Percentiles rank a stretch among this genome's conserved stretches.
phyloP scores from a whole-genome alignment of 2,888 invertebrate species.

The Cistogaster globosa region DNA sequence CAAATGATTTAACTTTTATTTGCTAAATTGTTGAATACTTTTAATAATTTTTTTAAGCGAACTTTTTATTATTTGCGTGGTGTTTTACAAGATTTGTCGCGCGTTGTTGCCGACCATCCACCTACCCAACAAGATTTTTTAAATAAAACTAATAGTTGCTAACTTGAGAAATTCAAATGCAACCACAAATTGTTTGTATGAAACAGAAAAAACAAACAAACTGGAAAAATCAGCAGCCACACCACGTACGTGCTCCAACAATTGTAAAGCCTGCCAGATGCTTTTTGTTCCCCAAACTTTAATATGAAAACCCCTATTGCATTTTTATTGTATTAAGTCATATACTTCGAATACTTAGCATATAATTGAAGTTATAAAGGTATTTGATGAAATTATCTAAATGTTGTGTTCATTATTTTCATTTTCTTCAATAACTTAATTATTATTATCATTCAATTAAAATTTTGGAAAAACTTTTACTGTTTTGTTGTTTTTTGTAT shows the following conservation, averaged over 20 bases:
- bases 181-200: conserved; percentile 51
- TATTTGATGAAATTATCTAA: no score
- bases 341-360: no score
- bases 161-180: conserved; percentile 66
- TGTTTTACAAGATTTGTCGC: conserved; percentile 23
- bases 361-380: no score
- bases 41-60: conserved; percentile 26
- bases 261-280: conserved; percentile 3
- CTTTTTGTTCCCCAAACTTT: neutral
- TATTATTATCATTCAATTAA: no score
- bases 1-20: conserved; percentile 26
- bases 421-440: no score
- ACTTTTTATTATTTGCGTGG: conserved; percentile 15
- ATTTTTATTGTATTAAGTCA: no score
- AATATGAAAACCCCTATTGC: no score
- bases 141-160: conserved; percentile 71
- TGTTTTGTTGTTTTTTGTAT: no score
- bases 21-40: conserved; percentile 10
- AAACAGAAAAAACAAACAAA: conserved; percentile 28
- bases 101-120: conserved; percentile 58
- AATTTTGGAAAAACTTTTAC: no score
- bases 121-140: conserved; percentile 70
- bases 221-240: conserved; percentile 48
- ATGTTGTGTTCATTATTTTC: no score
- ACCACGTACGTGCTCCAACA: conserved; percentile 38